phyloP scores from a whole-genome alignment of 2,888 invertebrate genomes.

The Drosophila testacea region DNA sequence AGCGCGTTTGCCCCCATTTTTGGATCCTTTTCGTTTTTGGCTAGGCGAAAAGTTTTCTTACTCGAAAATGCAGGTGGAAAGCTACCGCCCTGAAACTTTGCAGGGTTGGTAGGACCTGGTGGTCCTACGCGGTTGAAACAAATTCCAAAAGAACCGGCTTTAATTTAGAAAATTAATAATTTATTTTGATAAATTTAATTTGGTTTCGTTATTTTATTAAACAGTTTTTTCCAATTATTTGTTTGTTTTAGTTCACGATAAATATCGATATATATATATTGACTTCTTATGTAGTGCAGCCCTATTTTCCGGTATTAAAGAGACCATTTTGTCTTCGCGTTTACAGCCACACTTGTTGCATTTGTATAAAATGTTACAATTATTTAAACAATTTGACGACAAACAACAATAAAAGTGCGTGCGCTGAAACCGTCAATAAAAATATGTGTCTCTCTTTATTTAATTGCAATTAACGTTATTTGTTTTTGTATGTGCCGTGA shows the following conservation, averaged over 20 bases:
- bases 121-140: too few species aligned
- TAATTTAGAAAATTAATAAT: too few species aligned
- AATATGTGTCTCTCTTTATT: constrained; percentile 56
- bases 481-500: constrained; percentile 52
- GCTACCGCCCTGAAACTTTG: too few species aligned
- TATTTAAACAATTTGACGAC: constrained; percentile 60
- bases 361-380: constrained; percentile 61
- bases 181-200: too few species aligned
- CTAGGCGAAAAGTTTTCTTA: too few species aligned
- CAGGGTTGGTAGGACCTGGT: too few species aligned
- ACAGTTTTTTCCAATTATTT: too few species aligned
- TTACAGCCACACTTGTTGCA: constrained; percentile 60
- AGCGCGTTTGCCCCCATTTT: too few species aligned
- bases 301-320: constrained; percentile 31
- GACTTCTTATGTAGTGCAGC: constrained; percentile 5
- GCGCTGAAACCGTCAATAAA: constrained; percentile 39
- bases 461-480: constrained; percentile 39
- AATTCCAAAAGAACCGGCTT: too few species aligned
- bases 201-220: too few species aligned
- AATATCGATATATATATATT: constrained; percentile 32
- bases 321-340: constrained; percentile 40
- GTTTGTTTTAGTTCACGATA: background rate
- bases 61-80: too few species aligned
- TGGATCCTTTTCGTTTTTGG: too few species aligned
- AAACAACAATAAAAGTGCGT: constrained; percentile 44